phyloP scores from a whole-genome alignment of 1,140 invertebrate genomes.

The Berghia stephanieae region DNA sequence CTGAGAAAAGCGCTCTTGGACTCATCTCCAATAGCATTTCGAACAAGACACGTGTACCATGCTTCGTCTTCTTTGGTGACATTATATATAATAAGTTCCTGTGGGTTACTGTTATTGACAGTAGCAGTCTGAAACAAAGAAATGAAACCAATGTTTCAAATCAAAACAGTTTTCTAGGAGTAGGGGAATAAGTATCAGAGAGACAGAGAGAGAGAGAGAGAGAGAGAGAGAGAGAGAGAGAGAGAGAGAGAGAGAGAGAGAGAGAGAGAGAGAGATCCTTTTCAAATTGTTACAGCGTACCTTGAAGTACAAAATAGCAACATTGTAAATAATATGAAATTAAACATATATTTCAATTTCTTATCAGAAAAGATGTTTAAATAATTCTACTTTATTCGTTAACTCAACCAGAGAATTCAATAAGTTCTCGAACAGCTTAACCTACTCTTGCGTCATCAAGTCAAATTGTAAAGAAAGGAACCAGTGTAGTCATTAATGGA shows the following conservation, averaged over 20 bases:
- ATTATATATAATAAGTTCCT: slow-evolving; percentile 80
- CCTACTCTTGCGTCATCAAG: no score
- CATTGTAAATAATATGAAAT: background rate
- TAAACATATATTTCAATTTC: background rate
- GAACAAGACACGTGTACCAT: slow-evolving; percentile 91
- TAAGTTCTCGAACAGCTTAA: no score
- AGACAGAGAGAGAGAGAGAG: background rate
- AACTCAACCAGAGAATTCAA: no score
- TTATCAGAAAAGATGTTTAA: no score
- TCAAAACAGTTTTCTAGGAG: no score
- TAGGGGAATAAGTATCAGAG: background rate
- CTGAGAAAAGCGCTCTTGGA: slow-evolving; percentile 83
- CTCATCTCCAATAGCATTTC: slow-evolving; percentile 81
- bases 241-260: slow-evolving; percentile 15
- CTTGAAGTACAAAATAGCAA: background rate
- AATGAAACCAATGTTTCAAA: no score
- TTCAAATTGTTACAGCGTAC: background rate
- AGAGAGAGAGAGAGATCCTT: background rate
- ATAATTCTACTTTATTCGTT: no score
- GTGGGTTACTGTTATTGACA: slow-evolving; percentile 69
- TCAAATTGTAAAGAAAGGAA: no score
- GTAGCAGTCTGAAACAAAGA: slow-evolving; percentile 51
- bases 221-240: slow-evolving; percentile 18
- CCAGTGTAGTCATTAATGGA: no score
- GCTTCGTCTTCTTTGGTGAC: slow-evolving; percentile 88